Evolutionary conservation across 2,888 invertebrate species (phyloP).

Genomic region (Pimpla rufipes): DNA sequence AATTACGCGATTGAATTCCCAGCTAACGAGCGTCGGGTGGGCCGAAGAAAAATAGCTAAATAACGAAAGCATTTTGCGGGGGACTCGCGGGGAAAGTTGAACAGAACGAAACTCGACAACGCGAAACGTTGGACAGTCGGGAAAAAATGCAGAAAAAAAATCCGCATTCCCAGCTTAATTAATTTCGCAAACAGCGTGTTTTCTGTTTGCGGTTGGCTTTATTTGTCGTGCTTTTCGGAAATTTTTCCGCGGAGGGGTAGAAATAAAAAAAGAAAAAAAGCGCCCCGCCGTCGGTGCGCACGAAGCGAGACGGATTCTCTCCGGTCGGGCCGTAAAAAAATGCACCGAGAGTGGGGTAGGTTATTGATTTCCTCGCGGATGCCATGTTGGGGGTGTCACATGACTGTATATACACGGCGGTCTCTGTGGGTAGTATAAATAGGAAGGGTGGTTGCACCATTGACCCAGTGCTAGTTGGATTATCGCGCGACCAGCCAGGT

Average conservation of each 20-base stretch:
- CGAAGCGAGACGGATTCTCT: constrained; percentile 37
- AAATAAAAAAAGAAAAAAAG: constrained; percentile 45
- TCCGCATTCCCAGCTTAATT: neutral
- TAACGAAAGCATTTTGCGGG: neutral
- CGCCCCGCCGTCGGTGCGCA: constrained; percentile 33
- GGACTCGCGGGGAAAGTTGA: neutral
- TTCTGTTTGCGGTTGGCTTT: neutral
- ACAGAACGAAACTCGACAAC: neutral
- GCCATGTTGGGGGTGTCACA: constrained; percentile 79
- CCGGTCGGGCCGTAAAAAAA: constrained; percentile 20
- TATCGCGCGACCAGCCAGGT: constrained; percentile 81
- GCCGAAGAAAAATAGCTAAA: neutral
- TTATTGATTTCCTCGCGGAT: constrained; percentile 83
- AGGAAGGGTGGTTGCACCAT: constrained; percentile 84
- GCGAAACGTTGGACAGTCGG: no score
- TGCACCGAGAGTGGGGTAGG: constrained; percentile 73
- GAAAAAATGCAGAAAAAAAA: neutral
- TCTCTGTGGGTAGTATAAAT: constrained; percentile 81
- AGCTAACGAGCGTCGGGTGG: neutral
- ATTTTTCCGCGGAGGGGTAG: neutral
- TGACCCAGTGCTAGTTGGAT: constrained; percentile 83
- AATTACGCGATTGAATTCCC: neutral
- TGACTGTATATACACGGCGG: constrained; percentile 76
- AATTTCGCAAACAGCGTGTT: neutral
- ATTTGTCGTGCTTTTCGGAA: neutral